Evolutionary conservation across 2,797 vertebrate species (phyloP), one percentile per base, ranked within the genome.

Genomic region (Bradypodion ventrale): DNA sequence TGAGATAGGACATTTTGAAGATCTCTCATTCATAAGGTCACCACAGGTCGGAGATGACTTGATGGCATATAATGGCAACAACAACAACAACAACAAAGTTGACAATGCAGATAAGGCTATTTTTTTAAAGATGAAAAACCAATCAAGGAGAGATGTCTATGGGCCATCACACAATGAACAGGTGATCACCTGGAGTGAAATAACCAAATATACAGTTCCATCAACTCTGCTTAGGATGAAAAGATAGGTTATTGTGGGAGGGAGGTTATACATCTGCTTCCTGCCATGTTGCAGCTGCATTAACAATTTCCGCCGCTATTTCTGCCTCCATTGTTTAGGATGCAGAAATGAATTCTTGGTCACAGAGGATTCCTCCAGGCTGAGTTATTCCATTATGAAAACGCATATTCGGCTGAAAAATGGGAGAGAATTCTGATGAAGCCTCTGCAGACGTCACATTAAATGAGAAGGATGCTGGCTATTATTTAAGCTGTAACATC

Each of bases 201-300:
- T 35, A 62, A 29, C 19, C 52, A 72, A 46, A 46, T n/a, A 42
- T 19, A 29, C 2, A 40, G 27, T n/a, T 62, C 49, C 63, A 69
- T 35, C 35, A 63, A 44, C 56, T 72, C 4, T 65, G 56, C 25
- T 63, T 23, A 40, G 16, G n/a, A 7, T 70, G 59, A 70, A 84
- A n/a, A 32, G 32, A 19, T 6, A 23, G 56, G n/a, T n/a, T n/a
- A n/a, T n/a, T n/a, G n/a, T n/a, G 16, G 37, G 42, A 12, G 40
- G 13, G n/a, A 42, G n/a, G 32, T 56, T 84, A 79, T 84, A n/a
- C n/a, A 79, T 79, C 68, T 79, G 56, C 77, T 84, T 63, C 32
- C 75, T 66, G 59, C n/a, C 68, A 73, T 29, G 5, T 59, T 25
- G 68, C 56, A 63, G 42, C 46, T 59, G 23, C 35, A 52, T 68